Base-by-base conservation (phyloP, 2,888 invertebrate species). In the Myopa tessellatipennis region DNA sequence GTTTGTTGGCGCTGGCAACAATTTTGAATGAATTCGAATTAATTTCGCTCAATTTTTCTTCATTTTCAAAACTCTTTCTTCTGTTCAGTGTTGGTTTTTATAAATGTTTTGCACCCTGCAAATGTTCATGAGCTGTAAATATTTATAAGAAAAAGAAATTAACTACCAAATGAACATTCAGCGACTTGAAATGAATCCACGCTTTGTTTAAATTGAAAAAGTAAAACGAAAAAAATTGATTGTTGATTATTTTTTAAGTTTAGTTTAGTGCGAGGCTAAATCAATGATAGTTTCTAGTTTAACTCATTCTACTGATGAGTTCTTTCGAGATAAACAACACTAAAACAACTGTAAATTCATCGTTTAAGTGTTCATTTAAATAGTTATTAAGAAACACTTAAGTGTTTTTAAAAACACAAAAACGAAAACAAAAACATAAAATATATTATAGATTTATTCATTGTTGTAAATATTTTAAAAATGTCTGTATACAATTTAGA, bases 161-260 rank as follows among this genome's bases (percentile, higher is more conserved):
- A 26, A 26, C 26, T 1, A 26, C 26, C 26, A 45, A 45, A 45
- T 45, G 10, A 45, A 6, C 45, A 45, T 45, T 45, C 7, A 45
- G 45, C 45, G 45, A 45, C 3, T 45, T 45, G 6, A 45, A 45
- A 26, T 26, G n/a, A 60, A 58, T 18, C 2, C 38, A 61, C 72
- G 73, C 68, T 71, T 79, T 79, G 77, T 74, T 77, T 58, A 72
- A 60, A 71, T 77, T 40, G 67, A 60, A 78, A 67, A 80, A 77
- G 76, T 68, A 68, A 76, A 71, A 16, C 16, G 16, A 26, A 26
- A 77, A 77, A 40, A 61, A 38, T n/a, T 69, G 26, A 85, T 88
- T 88, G 88, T 88, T 88, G 88, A 88, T 88, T 88, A 88, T 88
- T 88, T 85, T 86, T 86, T 88, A 88, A 88, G 88, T 88, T 87